Evolutionary conservation across 2,888 invertebrate species (phyloP), one percentile per base, ranked within the genome.

Genomic region (Scaeva pyrastri): DNA sequence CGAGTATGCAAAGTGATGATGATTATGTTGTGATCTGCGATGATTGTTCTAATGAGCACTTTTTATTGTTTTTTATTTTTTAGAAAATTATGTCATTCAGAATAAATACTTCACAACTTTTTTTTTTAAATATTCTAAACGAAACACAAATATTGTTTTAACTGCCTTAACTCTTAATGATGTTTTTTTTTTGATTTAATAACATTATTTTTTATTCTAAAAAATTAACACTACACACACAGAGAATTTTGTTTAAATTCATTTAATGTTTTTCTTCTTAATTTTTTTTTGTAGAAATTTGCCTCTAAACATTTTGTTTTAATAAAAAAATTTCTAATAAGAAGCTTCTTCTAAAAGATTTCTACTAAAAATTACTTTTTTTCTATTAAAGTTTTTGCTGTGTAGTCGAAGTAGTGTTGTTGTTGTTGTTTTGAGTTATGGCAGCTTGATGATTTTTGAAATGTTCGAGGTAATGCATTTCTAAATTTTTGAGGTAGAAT

Each of bases 211-310:
- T 52, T 52, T 36, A 21, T 50, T 52, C 43, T 74, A 56, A 45
- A 58, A 41, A 72, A 78, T 70, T 84, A 71, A 52, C 60, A 76
- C 85, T 85, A 80, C 80, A 76, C 80, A 76, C 76, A 78, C 39
- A 60, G 43, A 60, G 43, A 82, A 60, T 68, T 70, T 31, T 31
- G 0, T 48, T 75, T 55, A 36, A 23, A 16, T 45, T 45, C 8
- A 16, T 48, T 50, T n/a, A 12, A 11, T 60, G 26, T 55, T 26
- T 41, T 62, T 19, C 36, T 70, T n/a, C 23, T 14, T 41, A 39
- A 10, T 56, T 75, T 41, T 52, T 43, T 75, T 70, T 78, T 86
- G 86, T 86, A 86, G 86, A 86, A 86, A 86, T 82, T 82, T 86
- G 70, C 77, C 56, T 78, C 82, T 82, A 86, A 82, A 81, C 74